Conservation (phyloP, 2,113 vertebrate species). For the Chitala chitala region DNA sequence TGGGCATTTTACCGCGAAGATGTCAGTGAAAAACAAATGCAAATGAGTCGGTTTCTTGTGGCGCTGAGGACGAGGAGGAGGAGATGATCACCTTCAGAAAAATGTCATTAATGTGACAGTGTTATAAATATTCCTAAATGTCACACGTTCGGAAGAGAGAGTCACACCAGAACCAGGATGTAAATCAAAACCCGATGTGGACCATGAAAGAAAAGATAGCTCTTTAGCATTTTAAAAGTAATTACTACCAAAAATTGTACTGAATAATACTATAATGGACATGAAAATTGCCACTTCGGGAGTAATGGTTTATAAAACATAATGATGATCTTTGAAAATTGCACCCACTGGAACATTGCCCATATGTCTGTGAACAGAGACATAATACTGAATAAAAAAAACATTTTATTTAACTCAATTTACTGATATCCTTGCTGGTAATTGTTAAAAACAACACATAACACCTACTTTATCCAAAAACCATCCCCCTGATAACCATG, state of each 20-base stretch:
- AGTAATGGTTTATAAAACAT: slow-evolving; percentile 80
- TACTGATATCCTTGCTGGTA: neutral
- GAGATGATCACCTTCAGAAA: slow-evolving; percentile 80
- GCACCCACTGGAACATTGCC: slow-evolving; percentile 33
- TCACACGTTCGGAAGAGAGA: slow-evolving; percentile 76
- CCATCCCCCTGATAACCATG: neutral
- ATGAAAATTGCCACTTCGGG: slow-evolving; percentile 11
- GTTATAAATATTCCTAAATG: slow-evolving; percentile 87
- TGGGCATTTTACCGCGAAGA: slow-evolving; percentile 54
- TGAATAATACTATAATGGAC: slow-evolving; percentile 75
- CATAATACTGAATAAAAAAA: slow-evolving; percentile 4
- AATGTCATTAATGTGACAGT: slow-evolving; percentile 80
- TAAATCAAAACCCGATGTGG: slow-evolving; percentile 72
- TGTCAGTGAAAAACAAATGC: slow-evolving; percentile 68
- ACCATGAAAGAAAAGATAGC: slow-evolving; percentile 61
- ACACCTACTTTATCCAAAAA: neutral
- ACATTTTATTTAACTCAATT: slow-evolving; percentile 4
- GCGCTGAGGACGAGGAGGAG: slow-evolving; percentile 67
- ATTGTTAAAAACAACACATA: slow-evolving; percentile 5
- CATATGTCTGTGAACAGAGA: slow-evolving; percentile 8
- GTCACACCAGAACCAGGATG: slow-evolving; percentile 61
- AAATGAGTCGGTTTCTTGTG: slow-evolving; percentile 70
- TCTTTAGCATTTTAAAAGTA: slow-evolving; percentile 87
- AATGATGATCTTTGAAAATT: slow-evolving; percentile 72
- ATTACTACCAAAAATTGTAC: slow-evolving; percentile 85